Evolutionary conservation across 2,797 vertebrate species (phyloP).

Genomic region (Martes flavigula): DNA sequence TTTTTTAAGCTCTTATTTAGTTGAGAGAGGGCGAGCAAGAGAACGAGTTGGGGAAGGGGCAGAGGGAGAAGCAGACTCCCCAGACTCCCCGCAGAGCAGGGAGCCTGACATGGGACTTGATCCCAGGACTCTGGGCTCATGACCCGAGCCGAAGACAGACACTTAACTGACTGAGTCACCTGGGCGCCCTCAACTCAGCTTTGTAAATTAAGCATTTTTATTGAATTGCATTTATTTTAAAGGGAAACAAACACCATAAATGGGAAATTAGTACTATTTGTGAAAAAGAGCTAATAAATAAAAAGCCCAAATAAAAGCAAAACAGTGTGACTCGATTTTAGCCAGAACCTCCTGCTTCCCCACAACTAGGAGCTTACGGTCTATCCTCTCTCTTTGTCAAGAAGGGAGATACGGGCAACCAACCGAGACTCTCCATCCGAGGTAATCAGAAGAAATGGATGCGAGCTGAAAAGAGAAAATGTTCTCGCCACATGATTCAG

Average conservation of each 20-base stretch:
- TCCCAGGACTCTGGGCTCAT: no score
- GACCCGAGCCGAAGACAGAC: no score
- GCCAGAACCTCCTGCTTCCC: background rate
- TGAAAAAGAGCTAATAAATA: conserved; percentile 11
- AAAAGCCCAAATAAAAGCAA: background rate
- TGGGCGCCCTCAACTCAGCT: background rate
- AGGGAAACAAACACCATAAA: background rate
- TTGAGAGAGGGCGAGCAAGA: no score
- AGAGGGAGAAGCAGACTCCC: no score
- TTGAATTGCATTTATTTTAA: background rate
- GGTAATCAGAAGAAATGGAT: background rate
- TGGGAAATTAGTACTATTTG: background rate
- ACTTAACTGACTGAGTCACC: no score
- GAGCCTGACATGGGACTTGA: no score
- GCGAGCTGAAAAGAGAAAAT: background rate
- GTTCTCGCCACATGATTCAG: background rate
- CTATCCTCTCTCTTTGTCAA: background rate
- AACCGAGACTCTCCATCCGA: background rate
- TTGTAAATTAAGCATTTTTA: background rate
- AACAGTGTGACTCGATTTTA: background rate
- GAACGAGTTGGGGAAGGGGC: no score
- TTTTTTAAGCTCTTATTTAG: no score
- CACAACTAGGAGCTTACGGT: background rate
- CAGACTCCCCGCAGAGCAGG: no score
- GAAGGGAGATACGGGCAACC: background rate